Evolutionary conservation across 2,888 invertebrate species (phyloP).

Genomic region (Drosophila peninsularis): DNA sequence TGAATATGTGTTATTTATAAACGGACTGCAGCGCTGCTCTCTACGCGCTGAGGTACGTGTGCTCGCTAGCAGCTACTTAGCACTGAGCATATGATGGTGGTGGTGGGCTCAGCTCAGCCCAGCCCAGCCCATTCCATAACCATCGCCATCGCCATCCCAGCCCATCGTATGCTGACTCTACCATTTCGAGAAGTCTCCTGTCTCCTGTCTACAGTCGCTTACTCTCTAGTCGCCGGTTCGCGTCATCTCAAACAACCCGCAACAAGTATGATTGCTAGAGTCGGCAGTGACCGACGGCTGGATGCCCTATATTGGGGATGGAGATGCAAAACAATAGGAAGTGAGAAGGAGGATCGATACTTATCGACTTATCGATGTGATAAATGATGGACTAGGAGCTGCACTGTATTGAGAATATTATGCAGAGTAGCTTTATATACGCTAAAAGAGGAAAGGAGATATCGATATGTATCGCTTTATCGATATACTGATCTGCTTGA

Average conservation of each 20-base stretch:
- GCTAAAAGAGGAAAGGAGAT: not conserved
- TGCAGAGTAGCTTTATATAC: not conserved
- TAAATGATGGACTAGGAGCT: not conserved
- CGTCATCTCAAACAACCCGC: conserved; percentile 44
- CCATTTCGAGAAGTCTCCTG: conserved; percentile 17
- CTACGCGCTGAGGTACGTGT: conserved; percentile 12
- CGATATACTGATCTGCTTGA: too few relatives aligned
- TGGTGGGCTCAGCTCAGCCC: conserved; percentile 3
- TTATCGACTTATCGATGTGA: not conserved
- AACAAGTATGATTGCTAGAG: conserved; percentile 12
- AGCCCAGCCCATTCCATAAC: conserved; percentile 12
- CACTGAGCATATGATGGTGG: conserved; percentile 9
- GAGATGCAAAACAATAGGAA: too few relatives aligned
- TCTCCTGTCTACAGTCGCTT: conserved; percentile 22
- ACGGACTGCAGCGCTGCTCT: conserved; percentile 24
- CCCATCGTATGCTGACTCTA: conserved; percentile 1
- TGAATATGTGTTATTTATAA: conserved; percentile 75
- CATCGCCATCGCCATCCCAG: not conserved
- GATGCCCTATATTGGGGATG: not conserved
- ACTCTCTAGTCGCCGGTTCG: conserved; percentile 26
- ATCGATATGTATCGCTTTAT: not conserved
- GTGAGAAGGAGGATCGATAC: not conserved
- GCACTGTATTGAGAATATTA: not conserved
- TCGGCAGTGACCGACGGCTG: not conserved
- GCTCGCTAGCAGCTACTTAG: conserved; percentile 22